Evolutionary conservation across 2,113 vertebrate genomes (phyloP).

Genomic region (Hypanus sabinus): DNA sequence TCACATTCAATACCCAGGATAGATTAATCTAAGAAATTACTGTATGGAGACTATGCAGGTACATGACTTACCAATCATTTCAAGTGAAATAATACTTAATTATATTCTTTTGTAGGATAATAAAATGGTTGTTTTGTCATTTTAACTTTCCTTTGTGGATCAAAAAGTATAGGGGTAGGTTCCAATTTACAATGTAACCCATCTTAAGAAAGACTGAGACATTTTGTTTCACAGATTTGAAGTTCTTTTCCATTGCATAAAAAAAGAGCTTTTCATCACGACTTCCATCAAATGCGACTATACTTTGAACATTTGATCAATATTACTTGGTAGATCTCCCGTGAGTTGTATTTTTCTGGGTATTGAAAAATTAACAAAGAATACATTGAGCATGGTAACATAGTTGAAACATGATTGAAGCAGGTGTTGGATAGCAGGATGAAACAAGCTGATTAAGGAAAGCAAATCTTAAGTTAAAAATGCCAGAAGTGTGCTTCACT

Average conservation of each 20-base stretch:
- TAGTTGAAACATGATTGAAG: conserved; percentile 73
- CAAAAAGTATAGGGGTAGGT: no score
- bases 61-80: not conserved
- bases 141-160: not conserved
- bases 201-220: not conserved
- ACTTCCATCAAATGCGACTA: not conserved
- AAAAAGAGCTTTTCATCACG: not conserved
- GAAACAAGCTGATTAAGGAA: conserved; percentile 88
- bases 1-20: not conserved
- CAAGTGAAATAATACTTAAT: not conserved
- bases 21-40: not conserved
- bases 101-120: not conserved
- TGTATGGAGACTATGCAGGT: not conserved
- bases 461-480: conserved; percentile 98
- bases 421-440: conserved; percentile 99
- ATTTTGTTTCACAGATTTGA: not conserved
- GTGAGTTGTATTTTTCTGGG: conserved; percentile 60
- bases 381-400: conserved; percentile 49
- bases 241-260: not conserved
- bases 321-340: conserved; percentile 62
- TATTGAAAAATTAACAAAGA: conserved; percentile 61
- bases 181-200: not conserved
- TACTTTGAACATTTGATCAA: conserved; percentile 21
- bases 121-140: not conserved
- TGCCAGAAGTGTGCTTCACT: conserved; percentile 73